phyloP scores from a whole-genome alignment of 2,888 invertebrate genomes.

The Bombyx huttoni region DNA sequence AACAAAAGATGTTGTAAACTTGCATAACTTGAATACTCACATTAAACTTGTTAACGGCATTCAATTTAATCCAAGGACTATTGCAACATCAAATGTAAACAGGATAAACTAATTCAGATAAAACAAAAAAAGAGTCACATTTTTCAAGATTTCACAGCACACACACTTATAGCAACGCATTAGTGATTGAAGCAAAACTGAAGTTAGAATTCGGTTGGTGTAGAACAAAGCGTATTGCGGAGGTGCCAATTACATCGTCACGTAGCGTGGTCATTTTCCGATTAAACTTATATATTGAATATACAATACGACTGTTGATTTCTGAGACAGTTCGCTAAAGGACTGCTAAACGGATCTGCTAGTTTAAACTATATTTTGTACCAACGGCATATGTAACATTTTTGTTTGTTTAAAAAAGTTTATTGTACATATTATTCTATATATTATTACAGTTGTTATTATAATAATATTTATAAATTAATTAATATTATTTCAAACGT shows the following conservation, averaged over 20 bases:
- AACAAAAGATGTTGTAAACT: neutral
- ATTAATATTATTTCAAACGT: too few species aligned
- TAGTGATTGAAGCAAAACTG: neutral
- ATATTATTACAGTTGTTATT: too few species aligned
- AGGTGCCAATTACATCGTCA: constrained; percentile 48
- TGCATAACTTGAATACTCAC: neutral
- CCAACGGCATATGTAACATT: too few species aligned
- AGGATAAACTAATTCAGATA: neutral
- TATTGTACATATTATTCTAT: too few species aligned
- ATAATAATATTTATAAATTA: too few species aligned
- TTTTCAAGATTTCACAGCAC: constrained; percentile 7
- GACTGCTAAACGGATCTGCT: neutral
- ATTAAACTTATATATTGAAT: constrained; percentile 4
- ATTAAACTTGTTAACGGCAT: neutral
- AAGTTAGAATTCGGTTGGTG: constrained; percentile 2
- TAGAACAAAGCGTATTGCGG: constrained; percentile 3
- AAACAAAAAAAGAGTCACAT: constrained; percentile 14
- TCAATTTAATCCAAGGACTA: neutral
- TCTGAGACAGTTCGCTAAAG: neutral
- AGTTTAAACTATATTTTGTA: too few species aligned
- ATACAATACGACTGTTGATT: constrained; percentile 5
- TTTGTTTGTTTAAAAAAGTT: too few species aligned
- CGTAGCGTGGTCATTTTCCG: constrained; percentile 44
- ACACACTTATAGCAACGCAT: constrained; percentile 1
- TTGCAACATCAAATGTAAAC: neutral